Base-by-base conservation (phyloP, 2,113 vertebrate genomes). In the Tonatia bakeri region DNA sequence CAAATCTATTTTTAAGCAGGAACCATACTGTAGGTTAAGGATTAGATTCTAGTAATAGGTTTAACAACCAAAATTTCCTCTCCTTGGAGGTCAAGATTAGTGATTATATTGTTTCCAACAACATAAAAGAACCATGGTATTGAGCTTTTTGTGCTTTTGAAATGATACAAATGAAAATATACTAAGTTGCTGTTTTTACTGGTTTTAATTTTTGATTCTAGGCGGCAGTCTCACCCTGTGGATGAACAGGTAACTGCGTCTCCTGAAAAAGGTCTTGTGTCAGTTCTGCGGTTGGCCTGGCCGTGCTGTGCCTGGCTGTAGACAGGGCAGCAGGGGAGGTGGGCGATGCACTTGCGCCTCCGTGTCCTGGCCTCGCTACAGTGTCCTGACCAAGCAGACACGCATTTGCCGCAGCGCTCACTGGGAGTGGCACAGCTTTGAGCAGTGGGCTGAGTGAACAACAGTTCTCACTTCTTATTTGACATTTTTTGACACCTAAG, bases 241-340 rank as follows among this genome's bases (percentile, higher is more conserved):
- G 97, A 98, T 0, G 97, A 97, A 92, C 98, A 98, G 97, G 98
- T 98, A 95, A 94, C 96, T 94, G 50, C 56, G 45, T 17, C 0
- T 73, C 50, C 47, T 94, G 75, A 52, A 72, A 69, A 33, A 43
- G 0, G 3, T 22, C 52, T 52, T 54, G 3, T 73, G 45, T 52
- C 67, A 87, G 38, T 31, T 28, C 13, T 22, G 7, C 64, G 40
- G 43, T 72, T 59, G 47, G 10, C 50, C 86, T 59, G 47, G 10
- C 50, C 82, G 28, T 26, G 31, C 45, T 22, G 6, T 47, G 67
- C 38, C 79, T n/a, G 52, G n/a, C 69, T 90, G n/a, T 54, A 38
- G 31, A 59, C 12, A 36, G 69, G 54, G 24, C 36, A 19, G n/a
- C 12, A 2, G 1, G 38, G n/a, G 64, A 61, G 1, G 33, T 11